These are phyloP conservation scores for Micropoecilia bifurca DNA, from an alignment of 2,797 vertebrate species.

Conservation along the genomic window DNA sequence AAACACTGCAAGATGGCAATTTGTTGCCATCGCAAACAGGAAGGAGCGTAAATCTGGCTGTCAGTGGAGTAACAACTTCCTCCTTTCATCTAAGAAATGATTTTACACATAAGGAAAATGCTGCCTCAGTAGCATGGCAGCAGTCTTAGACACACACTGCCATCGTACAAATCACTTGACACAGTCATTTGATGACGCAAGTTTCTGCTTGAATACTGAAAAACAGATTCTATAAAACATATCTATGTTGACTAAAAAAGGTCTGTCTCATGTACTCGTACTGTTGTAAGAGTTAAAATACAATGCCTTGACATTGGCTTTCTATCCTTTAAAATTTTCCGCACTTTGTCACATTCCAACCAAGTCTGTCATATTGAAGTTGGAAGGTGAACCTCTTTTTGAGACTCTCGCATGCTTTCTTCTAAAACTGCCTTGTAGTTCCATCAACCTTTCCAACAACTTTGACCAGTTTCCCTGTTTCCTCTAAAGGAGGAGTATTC, in stretches of 20 bases:
- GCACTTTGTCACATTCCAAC: neutral
- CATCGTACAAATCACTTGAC: conserved; percentile 28
- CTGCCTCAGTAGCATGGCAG: conserved; percentile 6
- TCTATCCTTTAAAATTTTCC: neutral
- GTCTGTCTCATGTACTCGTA: neutral
- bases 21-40: conserved; percentile 13
- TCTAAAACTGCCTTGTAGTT: neutral
- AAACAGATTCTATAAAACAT: neutral
- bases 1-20: conserved; percentile 10
- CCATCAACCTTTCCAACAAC: neutral
- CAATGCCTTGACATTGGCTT: neutral
- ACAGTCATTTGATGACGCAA: conserved; percentile 29
- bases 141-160: conserved; percentile 4
- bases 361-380: neutral
- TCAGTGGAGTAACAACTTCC: conserved; percentile 33
- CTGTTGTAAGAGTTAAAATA: neutral
- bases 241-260: neutral
- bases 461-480: neutral
- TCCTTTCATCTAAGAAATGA: conserved; percentile 11
- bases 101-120: conserved; percentile 19
- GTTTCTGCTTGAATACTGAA: neutral
- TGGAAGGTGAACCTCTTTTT: neutral
- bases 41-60: conserved; percentile 44
- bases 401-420: neutral
- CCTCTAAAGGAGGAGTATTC: neutral